Evolutionary conservation across 2,797 vertebrate genomes (phyloP), one percentile per base, ranked within the genome.

Genomic region (Taeniopygia guttata): DNA sequence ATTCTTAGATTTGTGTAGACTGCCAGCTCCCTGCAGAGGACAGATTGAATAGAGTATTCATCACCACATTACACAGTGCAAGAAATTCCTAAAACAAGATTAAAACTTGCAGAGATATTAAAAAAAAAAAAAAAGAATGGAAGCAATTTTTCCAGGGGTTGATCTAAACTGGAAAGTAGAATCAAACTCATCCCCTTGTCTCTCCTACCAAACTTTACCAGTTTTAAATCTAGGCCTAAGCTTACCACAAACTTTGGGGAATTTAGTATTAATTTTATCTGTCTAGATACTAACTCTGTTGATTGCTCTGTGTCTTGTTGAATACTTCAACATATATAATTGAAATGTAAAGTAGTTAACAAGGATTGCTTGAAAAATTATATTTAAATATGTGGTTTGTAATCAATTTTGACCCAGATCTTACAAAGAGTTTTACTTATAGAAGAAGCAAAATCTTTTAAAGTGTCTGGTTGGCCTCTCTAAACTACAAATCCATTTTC

Each of bases 331-430:
- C n/a, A 48, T 46, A 72, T 69, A 27, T 72, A 58, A 86, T 94
- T 89, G 84, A 91, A 96, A 80, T 68, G 13, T 80, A 42, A 87
- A 89, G 34, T 67, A 89, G 85, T 92, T 85, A 89, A 56, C 34
- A 82, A 81, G 7, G 45, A 63, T 85, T 79, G 21, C 59, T 84
- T 84, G 62, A 86, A 93, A 95, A 92, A 55, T 60, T 32, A 18
- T 70, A 70, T 34, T 93, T 80, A 66, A 82, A 84, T 79, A 64
- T 67, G 30, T 8, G 46, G 4, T 85, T 93, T 27, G 11, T 63
- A 77, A 89, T 73, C 9, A 80, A 10, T 87, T 93, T 88, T 94
- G 73, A 86, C 79, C 58, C 43, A 69, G 58, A 68, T 84, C 43
- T 83, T 48, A 55, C 5, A 15, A 48, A 32, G 17, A n/a, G 7